Percentiles rank a stretch among this genome's conserved stretches.
Conservation (phyloP, 2,113 vertebrate species). For the Apteryx mantelli region DNA sequence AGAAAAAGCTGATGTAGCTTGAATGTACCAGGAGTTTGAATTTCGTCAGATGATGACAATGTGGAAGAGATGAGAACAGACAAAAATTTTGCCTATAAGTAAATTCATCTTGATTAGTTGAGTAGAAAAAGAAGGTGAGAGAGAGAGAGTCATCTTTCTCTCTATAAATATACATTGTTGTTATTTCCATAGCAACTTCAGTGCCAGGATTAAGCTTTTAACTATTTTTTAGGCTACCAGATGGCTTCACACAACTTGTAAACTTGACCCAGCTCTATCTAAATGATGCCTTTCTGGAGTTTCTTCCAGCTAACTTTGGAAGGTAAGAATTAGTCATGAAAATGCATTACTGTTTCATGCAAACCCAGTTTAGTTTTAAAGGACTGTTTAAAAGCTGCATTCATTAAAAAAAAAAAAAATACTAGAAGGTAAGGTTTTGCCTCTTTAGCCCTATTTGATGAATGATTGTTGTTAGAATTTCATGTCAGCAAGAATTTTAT, state of each 20-base stretch:
- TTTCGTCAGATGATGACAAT: background rate
- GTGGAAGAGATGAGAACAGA: background rate
- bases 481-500: background rate
- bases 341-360: background rate
- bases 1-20: background rate
- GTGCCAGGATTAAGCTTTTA: constrained; percentile 58
- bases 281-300: constrained; percentile 99
- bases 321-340: constrained; percentile 84
- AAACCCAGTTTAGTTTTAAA: background rate
- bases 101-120: constrained; percentile 27
- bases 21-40: background rate
- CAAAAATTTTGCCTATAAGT: background rate
- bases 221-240: constrained; percentile 89
- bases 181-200: constrained; percentile 69
- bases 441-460: background rate
- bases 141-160: constrained; percentile 53
- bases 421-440: background rate
- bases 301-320: constrained; percentile 98
- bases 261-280: constrained; percentile 99
- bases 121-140: constrained; percentile 24
- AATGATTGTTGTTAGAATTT: background rate
- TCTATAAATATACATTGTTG: constrained; percentile 50
- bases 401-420: background rate
- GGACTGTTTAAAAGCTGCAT: background rate
- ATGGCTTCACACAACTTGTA: constrained; percentile 98